These are phyloP conservation scores for Trichoplusia ni DNA, from an alignment of 1,140 invertebrate species.

Conservation along the genomic window DNA sequence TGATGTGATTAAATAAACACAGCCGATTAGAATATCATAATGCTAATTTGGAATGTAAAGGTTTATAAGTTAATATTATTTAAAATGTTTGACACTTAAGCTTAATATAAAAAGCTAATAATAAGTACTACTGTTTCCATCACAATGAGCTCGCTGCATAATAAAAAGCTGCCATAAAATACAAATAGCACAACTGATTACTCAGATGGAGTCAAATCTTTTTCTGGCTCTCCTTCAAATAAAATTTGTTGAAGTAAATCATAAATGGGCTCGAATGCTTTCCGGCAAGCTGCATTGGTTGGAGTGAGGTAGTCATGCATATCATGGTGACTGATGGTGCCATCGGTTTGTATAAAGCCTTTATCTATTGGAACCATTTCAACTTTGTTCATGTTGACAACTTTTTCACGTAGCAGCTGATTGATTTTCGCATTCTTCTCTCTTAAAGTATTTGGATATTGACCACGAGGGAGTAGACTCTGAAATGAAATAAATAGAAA, in stretches of 20 bases:
- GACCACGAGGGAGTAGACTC: constrained; percentile 92
- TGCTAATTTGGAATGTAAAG: constrained; percentile 75
- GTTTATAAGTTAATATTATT: constrained; percentile 56
- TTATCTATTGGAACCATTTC: constrained; percentile 89
- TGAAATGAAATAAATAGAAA: constrained; percentile 76
- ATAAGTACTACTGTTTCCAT: constrained; percentile 74
- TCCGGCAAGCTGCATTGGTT: constrained; percentile 90
- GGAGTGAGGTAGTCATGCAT: constrained; percentile 95
- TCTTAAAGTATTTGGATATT: constrained; percentile 89
- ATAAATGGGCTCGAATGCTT: constrained; percentile 91
- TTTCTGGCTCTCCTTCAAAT: constrained; percentile 87
- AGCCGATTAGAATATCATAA: constrained; percentile 51
- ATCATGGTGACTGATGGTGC: constrained; percentile 91
- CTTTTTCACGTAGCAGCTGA: constrained; percentile 84
- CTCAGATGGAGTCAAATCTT: constrained; percentile 87
- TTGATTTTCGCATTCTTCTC: constrained; percentile 90
- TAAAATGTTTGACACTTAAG: constrained; percentile 62
- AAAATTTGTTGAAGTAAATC: constrained; percentile 89
- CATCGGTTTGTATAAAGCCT: constrained; percentile 89
- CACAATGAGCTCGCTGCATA: constrained; percentile 73
- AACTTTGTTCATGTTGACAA: constrained; percentile 83
- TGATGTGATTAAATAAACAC: constrained; percentile 40
- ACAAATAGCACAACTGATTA: constrained; percentile 65
- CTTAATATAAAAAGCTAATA: constrained; percentile 75
- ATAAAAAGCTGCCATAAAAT: constrained; percentile 60